Conservation (phyloP, 2,888 invertebrate species). For the Schrankia costaestrigalis region DNA sequence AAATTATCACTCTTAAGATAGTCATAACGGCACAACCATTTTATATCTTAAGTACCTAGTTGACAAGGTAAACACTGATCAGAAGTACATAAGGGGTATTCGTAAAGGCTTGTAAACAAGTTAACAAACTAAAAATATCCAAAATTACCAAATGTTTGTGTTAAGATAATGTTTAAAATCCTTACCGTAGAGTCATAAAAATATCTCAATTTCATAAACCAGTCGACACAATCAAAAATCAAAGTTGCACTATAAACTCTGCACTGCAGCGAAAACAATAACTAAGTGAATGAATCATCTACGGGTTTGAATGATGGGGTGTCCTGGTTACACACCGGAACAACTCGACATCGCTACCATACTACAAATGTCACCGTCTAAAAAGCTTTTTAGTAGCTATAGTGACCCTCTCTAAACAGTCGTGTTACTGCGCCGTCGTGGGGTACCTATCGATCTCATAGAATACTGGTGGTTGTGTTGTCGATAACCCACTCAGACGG, state of each 20-base stretch:
- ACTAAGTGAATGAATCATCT: conserved; percentile 53
- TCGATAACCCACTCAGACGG: conserved; percentile 46
- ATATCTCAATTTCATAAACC: conserved; percentile 69
- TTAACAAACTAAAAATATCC: too few species aligned
- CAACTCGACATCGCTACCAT: conserved; percentile 43
- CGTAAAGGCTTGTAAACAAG: too few species aligned
- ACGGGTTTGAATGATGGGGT: conserved; percentile 39
- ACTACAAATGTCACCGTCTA: conserved; percentile 39
- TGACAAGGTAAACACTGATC: too few species aligned
- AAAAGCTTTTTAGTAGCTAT: conserved; percentile 22
- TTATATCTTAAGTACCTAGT: too few species aligned
- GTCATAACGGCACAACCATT: too few species aligned
- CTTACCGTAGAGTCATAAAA: conserved; percentile 74
- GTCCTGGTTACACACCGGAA: conserved; percentile 58
- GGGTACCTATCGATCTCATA: conserved; percentile 69
- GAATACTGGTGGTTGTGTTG: conserved; percentile 47
- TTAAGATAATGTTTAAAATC: too few species aligned
- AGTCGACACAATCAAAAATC: conserved; percentile 21
- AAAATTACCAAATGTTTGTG: too few species aligned
- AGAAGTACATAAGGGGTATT: too few species aligned
- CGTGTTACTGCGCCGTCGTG: conserved; percentile 67
- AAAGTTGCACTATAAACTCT: conserved; percentile 30
- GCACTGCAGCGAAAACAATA: conserved; percentile 37
- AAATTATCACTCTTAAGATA: too few species aligned
- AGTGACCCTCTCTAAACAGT: conserved; percentile 41